Evolutionary conservation across 2,113 vertebrate species (phyloP).

Genomic region (Caracal caracal): DNA sequence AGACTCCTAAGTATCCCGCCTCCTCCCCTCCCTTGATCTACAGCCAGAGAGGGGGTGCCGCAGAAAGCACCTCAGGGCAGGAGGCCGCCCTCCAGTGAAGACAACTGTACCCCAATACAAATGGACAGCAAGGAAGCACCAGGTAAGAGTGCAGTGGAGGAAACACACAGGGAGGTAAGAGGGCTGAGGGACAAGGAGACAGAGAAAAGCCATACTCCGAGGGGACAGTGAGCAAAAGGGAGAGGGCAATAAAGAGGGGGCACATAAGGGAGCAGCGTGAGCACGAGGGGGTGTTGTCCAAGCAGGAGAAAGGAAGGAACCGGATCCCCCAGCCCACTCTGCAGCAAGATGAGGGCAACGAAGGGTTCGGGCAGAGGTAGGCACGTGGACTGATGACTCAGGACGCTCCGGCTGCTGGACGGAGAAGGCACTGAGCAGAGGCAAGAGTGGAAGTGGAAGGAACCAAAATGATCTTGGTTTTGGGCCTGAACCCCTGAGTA

Average conservation of each 20-base stretch:
- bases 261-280: not conserved
- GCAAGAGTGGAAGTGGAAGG: not conserved
- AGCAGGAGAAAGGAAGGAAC: too few species aligned
- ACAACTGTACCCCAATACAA: fast-evolving
- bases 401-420: not conserved
- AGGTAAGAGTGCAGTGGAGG: not conserved
- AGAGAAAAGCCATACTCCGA: not conserved
- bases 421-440: not conserved
- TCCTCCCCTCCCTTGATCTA: too few species aligned
- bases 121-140: not conserved
- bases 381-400: not conserved
- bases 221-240: not conserved
- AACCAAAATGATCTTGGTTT: not conserved
- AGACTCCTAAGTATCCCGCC: too few species aligned
- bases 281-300: fast-evolving
- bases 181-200: not conserved
- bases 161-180: not conserved
- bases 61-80: not conserved
- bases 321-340: not conserved
- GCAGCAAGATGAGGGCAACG: fast-evolving
- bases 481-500: not conserved
- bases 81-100: not conserved
- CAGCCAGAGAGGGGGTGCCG: not conserved
- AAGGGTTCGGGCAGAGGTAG: not conserved
- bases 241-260: not conserved